Evolutionary conservation across 2,888 invertebrate genomes (phyloP), one percentile per base, ranked within the genome.

Genomic region (Diaprepes abbreviatus): DNA sequence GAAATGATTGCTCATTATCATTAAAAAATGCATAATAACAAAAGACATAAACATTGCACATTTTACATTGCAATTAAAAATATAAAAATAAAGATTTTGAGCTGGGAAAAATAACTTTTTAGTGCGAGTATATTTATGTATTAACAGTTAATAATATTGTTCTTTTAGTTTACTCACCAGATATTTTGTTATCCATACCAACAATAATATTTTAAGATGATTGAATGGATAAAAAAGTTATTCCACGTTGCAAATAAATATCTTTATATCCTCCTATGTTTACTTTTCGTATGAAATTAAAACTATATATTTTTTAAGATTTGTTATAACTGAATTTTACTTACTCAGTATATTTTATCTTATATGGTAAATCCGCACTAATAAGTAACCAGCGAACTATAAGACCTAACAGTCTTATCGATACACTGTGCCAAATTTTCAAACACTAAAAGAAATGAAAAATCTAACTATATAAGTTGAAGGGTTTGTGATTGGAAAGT

Each of bases 401-500:
- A 14, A 43, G 3, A 9, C 17, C 17, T 7, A 9, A 43, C 14
- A 21, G 0, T 21, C 5, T 14, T 3, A 28, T 35, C 16, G 7
- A 14, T 14, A 50, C 14, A 50, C 14, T 50, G 48, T 50, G 48
- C 48, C 48, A 50, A 50, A 28, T 50, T 50, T 50, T 28, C 24
- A 14, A 50, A 28, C n/a, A 24, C 14, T 12, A 16, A 14, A 28
- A 2, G 28, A 24, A 48, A 28, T 16, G 24, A 9, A 45, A 24
- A 43, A 21, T 12, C 4, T 48, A 48, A 10, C 12, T 14, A 5
- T 48, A 24, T 24, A 16, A 5, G 7, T 50, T 16, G 28, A 28
- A 50, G 28, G 48, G 48, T 50, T 50, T 50, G 48, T 50, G 48
- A 50, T 31, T 31, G 48, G 28, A 50, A 16, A 50, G 48, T 45